phyloP scores from a whole-genome alignment of 2,888 invertebrate species.

The Archips crataeganus region DNA sequence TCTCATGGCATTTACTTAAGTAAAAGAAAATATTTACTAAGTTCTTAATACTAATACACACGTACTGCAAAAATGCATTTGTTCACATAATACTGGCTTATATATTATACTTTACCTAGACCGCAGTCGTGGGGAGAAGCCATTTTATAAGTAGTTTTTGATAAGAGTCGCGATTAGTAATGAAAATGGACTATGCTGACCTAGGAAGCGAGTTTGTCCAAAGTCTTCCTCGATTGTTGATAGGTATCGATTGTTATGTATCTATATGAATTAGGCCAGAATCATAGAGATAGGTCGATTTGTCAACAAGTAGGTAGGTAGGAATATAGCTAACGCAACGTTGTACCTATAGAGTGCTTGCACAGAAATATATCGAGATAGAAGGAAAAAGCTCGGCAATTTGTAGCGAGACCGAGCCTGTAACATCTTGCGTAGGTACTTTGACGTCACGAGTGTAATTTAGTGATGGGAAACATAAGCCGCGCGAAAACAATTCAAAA shows the following conservation, averaged over 20 bases:
- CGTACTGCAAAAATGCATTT: not conserved
- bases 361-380: too few relatives aligned
- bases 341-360: not conserved
- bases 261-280: conserved; percentile 8
- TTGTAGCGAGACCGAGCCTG: too few relatives aligned
- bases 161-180: not conserved
- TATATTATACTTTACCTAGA: not conserved
- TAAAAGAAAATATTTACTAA: not conserved
- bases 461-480: too few relatives aligned
- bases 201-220: conserved; percentile 3
- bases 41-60: not conserved
- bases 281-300: conserved; percentile 18
- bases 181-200: not conserved
- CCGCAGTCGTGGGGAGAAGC: not conserved
- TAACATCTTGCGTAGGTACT: too few relatives aligned
- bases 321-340: not conserved
- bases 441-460: too few relatives aligned
- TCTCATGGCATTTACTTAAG: not conserved
- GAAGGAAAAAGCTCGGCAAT: too few relatives aligned
- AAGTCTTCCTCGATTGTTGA: conserved; percentile 45
- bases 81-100: not conserved
- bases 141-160: not conserved
- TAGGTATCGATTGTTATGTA: conserved; percentile 19
- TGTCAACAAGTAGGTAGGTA: conserved; percentile 9
- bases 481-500: too few relatives aligned